Base-by-base conservation (phyloP, 2,888 invertebrate genomes). In the Ischnura elegans region DNA sequence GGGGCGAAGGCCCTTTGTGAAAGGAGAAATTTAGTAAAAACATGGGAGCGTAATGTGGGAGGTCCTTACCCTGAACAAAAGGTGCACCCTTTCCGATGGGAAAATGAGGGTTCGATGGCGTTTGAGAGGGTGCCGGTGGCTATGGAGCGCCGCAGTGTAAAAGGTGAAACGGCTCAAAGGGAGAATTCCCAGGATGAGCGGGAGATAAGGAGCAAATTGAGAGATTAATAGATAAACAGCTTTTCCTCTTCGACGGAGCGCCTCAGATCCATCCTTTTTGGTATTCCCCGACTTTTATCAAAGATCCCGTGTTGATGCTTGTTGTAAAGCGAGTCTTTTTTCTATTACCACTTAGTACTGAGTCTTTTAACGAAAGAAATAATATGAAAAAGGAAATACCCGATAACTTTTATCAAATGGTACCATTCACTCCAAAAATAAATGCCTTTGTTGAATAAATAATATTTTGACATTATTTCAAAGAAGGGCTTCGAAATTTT, bases 161-260 rank as follows among this genome's bases (percentile, higher is more conserved):
- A 29, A 66, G 66, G 66, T 66, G 66, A 21, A 29, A n/a, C 29
- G 66, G 6, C 10, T 6, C 66, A 66, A 66, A 66, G 66, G 66
- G 61, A 13, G 61, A 25, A 61, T 61, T 61, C 19, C 21, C 21
- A 25, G 61, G 47, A 61, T 10, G 61, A 25, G 61, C 5, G 21
- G 21, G 29, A 66, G n/a, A 66, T 29, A 66, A 29, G 66, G 29
- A n/a, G 66, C 66, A 66, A 66, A 66, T 66, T 66, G 66, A 66
- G 66, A 66, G 66, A 66, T 66, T 29, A 66, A 66, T 66, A 66
- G 66, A 66, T 66, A 66, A 66, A 66, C 66, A 66, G 66, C 66
- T 66, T 66, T 29, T 29, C 66, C 21, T 21, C 29, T 8, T 66
- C 66, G 66, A 29, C n/a, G 29, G 29, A n/a, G 66, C 29, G 66